Conservation (phyloP, 2,888 invertebrate genomes). For the Ophonus ardosiacus region DNA sequence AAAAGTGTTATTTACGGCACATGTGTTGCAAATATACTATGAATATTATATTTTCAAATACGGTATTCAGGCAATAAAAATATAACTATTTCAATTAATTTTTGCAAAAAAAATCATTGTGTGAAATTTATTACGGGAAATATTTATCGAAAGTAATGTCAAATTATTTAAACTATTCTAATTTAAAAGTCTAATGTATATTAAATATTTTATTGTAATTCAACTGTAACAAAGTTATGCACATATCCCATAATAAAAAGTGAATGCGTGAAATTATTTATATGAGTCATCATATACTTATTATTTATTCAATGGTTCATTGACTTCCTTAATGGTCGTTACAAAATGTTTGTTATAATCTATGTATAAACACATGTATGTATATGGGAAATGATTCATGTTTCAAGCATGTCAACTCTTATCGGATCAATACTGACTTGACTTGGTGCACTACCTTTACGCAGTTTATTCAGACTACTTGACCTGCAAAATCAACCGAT, state of each 20-base stretch:
- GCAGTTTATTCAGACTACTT: slow-evolving; percentile 55
- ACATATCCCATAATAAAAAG: slow-evolving; percentile 1
- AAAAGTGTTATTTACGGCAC: neutral
- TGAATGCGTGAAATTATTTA: neutral
- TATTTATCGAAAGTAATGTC: neutral
- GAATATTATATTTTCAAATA: too few species aligned
- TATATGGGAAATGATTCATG: slow-evolving; percentile 30
- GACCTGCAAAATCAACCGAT: slow-evolving; percentile 58
- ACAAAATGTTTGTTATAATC: slow-evolving; percentile 16
- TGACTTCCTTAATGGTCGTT: slow-evolving; percentile 3
- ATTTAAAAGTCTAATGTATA: neutral
- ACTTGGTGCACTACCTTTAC: slow-evolving; percentile 56
- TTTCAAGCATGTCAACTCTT: slow-evolving; percentile 45
- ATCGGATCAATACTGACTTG: slow-evolving; percentile 57
- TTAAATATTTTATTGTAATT: neutral
- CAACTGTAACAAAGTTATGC: neutral
- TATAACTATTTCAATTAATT: neutral
- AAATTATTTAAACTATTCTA: neutral
- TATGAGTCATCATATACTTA: neutral
- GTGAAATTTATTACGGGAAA: neutral
- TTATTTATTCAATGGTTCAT: slow-evolving; percentile 30
- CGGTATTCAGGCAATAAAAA: neutral
- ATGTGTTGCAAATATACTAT: neutral
- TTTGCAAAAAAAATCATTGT: too few species aligned
- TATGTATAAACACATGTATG: slow-evolving; percentile 28